Evolutionary conservation across 1,140 invertebrate species (phyloP).

Genomic region (Tribolium castaneum): DNA sequence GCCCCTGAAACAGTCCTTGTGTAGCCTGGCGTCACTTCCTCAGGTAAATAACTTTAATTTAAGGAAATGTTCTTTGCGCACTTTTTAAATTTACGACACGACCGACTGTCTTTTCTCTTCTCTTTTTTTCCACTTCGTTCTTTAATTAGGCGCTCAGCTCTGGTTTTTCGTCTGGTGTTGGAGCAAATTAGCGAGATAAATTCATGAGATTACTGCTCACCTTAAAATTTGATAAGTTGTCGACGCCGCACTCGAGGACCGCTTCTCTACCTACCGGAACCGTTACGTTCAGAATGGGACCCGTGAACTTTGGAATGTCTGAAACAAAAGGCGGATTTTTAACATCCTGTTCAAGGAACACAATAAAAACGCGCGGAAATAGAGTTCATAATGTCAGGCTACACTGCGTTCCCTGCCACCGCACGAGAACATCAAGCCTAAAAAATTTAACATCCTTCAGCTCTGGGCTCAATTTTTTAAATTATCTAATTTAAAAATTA

Average conservation of each 20-base stretch:
- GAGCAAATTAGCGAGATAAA: slow-evolving; percentile 44
- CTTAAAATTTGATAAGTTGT: slow-evolving; percentile 72
- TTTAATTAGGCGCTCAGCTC: slow-evolving; percentile 49
- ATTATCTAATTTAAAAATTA: too few relatives aligned
- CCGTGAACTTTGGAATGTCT: slow-evolving; percentile 74
- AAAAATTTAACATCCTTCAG: not conserved
- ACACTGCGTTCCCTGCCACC: not conserved
- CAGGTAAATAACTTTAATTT: slow-evolving; percentile 60
- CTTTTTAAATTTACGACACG: slow-evolving; percentile 57
- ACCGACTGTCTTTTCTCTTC: slow-evolving; percentile 38
- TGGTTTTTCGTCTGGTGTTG: slow-evolving; percentile 38
- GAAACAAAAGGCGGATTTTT: slow-evolving; percentile 64
- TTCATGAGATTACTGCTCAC: slow-evolving; percentile 62
- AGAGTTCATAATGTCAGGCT: slow-evolving; percentile 7
- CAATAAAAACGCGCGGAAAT: slow-evolving; percentile 11
- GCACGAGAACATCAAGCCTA: not conserved
- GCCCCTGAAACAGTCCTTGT: slow-evolving; percentile 42
- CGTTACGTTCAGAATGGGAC: slow-evolving; percentile 72
- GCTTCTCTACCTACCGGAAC: slow-evolving; percentile 72
- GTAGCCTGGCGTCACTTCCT: slow-evolving; percentile 29
- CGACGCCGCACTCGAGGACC: slow-evolving; percentile 70
- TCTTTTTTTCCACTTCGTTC: slow-evolving; percentile 36
- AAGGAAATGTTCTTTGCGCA: slow-evolving; percentile 51
- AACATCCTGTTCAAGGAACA: slow-evolving; percentile 25
- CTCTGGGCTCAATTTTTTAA: not conserved